phyloP scores from a whole-genome alignment of 2,888 invertebrate genomes.

The Rhamphomyia laevipes region DNA sequence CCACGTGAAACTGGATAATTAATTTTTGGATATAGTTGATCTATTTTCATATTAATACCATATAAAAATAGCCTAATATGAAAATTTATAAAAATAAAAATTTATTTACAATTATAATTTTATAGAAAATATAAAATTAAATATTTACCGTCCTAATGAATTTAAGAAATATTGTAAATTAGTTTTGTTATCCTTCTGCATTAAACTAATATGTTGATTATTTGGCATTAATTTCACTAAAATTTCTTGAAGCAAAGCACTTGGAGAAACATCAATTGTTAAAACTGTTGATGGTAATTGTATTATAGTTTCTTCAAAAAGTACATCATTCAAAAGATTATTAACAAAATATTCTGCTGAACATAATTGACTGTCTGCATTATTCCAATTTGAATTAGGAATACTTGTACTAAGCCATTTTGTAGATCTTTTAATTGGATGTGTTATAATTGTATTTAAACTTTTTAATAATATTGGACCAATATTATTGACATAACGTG shows the following conservation, averaged over 20 bases:
- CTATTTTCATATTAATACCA: slow-evolving; percentile 63
- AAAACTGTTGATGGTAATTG: slow-evolving; percentile 51
- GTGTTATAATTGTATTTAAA: slow-evolving; percentile 50
- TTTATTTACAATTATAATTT: not conserved
- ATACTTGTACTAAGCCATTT: slow-evolving; percentile 83
- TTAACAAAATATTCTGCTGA: slow-evolving; percentile 85
- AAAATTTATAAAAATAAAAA: slow-evolving; percentile 15
- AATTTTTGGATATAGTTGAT: slow-evolving; percentile 63
- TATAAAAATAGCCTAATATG: slow-evolving; percentile 56
- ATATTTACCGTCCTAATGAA: slow-evolving; percentile 33
- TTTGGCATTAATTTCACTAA: slow-evolving; percentile 47
- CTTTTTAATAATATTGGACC: slow-evolving; percentile 55
- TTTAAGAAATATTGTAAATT: slow-evolving; percentile 33
- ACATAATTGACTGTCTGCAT: slow-evolving; percentile 45
- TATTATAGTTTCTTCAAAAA: slow-evolving; percentile 50
- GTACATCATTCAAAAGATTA: slow-evolving; percentile 52
- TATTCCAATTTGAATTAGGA: slow-evolving; percentile 57
- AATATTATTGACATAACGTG: slow-evolving; percentile 59
- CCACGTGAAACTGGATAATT: slow-evolving; percentile 74
- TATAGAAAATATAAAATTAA: not conserved
- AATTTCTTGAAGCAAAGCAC: slow-evolving; percentile 54
- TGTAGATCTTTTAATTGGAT: slow-evolving; percentile 52
- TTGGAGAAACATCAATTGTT: slow-evolving; percentile 58
- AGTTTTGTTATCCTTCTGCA: slow-evolving; percentile 45
- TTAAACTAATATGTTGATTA: slow-evolving; percentile 46